Evolutionary conservation across 2,797 vertebrate genomes (phyloP).

Genomic region (Tiaroga cobitis): DNA sequence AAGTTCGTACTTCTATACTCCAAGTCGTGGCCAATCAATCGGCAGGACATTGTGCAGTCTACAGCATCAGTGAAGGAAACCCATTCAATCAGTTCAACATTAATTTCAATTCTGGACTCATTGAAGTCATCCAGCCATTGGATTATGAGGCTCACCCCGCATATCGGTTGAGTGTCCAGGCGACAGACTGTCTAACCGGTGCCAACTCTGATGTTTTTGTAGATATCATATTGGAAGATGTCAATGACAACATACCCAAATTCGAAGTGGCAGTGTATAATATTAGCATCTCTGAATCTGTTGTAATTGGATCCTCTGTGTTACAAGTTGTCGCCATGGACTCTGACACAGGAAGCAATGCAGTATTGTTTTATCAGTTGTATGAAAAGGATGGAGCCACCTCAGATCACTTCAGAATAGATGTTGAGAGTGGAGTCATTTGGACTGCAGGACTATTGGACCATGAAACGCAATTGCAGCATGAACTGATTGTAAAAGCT

Average conservation of each 20-base stretch:
- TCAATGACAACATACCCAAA: conserved; percentile 84
- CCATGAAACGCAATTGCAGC: conserved; percentile 74
- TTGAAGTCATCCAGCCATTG: conserved; percentile 77
- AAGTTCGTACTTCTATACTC: conserved; percentile 80
- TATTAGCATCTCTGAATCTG: conserved; percentile 80
- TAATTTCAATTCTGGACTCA: conserved; percentile 84
- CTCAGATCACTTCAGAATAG: conserved; percentile 80
- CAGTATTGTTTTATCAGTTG: conserved; percentile 81
- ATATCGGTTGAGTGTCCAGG: conserved; percentile 82
- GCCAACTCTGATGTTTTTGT: conserved; percentile 82
- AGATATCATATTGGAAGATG: conserved; percentile 84
- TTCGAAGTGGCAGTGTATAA: conserved; percentile 75
- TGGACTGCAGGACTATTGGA: conserved; percentile 76
- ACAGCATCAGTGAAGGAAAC: conserved; percentile 84
- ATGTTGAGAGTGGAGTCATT: conserved; percentile 79
- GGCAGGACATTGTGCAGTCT: conserved; percentile 83
- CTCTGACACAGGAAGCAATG: conserved; percentile 79
- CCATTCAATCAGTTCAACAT: conserved; percentile 84
- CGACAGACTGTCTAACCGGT: conserved; percentile 83
- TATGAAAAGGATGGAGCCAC: conserved; percentile 71
- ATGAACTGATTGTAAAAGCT: conserved; percentile 78
- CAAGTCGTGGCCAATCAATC: conserved; percentile 83
- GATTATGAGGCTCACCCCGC: conserved; percentile 87
- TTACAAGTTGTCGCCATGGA: conserved; percentile 78
- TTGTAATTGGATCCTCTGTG: conserved; percentile 78